phyloP scores from a whole-genome alignment of 2,888 invertebrate genomes.

The Axea sp. region DNA sequence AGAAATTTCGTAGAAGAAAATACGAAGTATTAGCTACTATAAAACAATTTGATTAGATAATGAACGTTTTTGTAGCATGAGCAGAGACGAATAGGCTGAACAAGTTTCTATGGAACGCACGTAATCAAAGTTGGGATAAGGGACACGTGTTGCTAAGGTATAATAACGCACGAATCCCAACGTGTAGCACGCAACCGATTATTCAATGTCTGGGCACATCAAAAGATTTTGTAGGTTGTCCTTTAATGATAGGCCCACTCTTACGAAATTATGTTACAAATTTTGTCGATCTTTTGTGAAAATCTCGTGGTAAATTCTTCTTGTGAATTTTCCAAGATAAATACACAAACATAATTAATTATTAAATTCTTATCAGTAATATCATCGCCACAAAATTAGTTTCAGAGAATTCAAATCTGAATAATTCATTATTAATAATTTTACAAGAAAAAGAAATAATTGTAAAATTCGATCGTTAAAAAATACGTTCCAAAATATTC shows the following conservation, averaged over 20 bases:
- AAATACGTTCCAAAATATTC: too few species aligned
- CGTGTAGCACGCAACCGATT: slow-evolving; percentile 57
- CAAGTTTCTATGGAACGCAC: slow-evolving; percentile 42
- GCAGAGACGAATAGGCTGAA: slow-evolving; percentile 22
- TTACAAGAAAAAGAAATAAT: too few species aligned
- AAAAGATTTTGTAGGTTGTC: slow-evolving; percentile 73
- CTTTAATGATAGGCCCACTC: slow-evolving; percentile 62
- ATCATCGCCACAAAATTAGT: too few species aligned
- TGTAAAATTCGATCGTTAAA: too few species aligned
- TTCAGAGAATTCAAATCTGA: too few species aligned
- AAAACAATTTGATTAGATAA: slow-evolving; percentile 48
- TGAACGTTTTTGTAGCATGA: slow-evolving; percentile 27
- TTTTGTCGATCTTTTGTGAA: slow-evolving; percentile 18
- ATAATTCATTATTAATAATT: too few species aligned
- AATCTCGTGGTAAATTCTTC: background rate
- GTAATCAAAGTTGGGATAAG: slow-evolving; percentile 59
- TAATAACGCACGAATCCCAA: slow-evolving; percentile 54
- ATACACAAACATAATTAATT: too few species aligned
- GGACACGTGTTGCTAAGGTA: slow-evolving; percentile 65
- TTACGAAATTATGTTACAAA: slow-evolving; percentile 22
- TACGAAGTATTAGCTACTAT: slow-evolving; percentile 7
- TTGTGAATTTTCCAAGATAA: background rate
- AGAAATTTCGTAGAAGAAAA: too few species aligned
- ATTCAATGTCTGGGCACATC: slow-evolving; percentile 65
- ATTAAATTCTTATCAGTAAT: too few species aligned